These are phyloP conservation scores for Bufo gargarizans DNA, from an alignment of 2,113 vertebrate species.

Conservation along the genomic window DNA sequence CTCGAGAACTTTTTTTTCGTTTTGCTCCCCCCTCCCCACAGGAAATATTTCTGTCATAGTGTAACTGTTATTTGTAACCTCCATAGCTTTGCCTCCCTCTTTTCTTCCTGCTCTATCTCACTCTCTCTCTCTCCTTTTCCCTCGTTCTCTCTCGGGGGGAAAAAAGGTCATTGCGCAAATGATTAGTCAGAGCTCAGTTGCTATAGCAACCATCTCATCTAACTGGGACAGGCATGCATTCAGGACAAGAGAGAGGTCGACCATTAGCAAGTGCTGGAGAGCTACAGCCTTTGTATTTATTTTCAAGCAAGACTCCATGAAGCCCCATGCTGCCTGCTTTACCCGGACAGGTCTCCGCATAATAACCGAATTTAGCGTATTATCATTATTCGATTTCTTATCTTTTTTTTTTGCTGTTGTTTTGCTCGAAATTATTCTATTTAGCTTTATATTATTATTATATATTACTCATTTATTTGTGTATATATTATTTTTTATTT, in stretches of 20 bases:
- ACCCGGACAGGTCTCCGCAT: constrained; percentile 33
- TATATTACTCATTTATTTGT: not conserved
- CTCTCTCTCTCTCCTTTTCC: constrained; percentile 71
- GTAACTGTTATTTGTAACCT: constrained; percentile 70
- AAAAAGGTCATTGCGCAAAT: constrained; percentile 95
- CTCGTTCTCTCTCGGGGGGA: constrained; percentile 82
- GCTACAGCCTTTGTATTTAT: constrained; percentile 74
- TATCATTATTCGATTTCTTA: not conserved
- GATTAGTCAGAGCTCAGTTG: constrained; percentile 93
- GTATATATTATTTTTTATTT: not conserved
- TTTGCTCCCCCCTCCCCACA: not conserved
- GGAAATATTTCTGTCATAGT: constrained; percentile 62
- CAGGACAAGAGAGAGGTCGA: constrained; percentile 90
- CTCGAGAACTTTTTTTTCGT: constrained; percentile 57
- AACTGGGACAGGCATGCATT: constrained; percentile 87
- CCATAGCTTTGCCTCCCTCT: constrained; percentile 60
- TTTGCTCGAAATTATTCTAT: not conserved
- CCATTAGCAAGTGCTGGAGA: constrained; percentile 80
- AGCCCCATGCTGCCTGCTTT: constrained; percentile 61
- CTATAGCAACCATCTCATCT: constrained; percentile 87
- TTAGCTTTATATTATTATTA: not conserved
- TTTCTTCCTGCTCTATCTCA: constrained; percentile 68
- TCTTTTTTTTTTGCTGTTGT: not conserved
- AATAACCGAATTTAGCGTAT: constrained; percentile 8
- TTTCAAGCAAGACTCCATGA: constrained; percentile 61